Conservation (phyloP, 1,140 invertebrate species). For the Tetraneura akinire region DNA sequence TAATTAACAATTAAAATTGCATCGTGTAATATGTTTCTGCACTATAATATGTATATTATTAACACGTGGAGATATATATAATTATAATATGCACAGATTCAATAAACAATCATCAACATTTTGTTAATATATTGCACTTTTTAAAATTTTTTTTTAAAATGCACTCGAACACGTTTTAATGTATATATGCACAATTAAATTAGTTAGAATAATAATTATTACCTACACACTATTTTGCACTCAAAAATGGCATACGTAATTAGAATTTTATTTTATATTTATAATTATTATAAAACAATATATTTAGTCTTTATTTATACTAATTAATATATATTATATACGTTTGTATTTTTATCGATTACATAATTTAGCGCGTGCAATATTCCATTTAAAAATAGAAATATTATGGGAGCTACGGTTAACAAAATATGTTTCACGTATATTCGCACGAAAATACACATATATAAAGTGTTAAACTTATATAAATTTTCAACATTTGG, state of each 20-base stretch:
- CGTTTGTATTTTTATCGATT: background rate
- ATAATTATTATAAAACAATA: background rate
- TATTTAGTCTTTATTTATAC: background rate
- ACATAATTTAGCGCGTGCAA: no score
- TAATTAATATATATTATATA: background rate
- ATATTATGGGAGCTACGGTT: background rate
- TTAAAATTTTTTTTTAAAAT: slow-evolving; percentile 8
- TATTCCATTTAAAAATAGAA: background rate
- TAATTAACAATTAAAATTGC: background rate
- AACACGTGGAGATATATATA: background rate
- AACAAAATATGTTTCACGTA: background rate
- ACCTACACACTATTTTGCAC: no score
- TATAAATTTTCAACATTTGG: background rate
- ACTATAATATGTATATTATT: background rate
- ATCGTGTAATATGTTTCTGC: background rate
- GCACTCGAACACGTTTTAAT: background rate
- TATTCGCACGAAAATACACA: background rate
- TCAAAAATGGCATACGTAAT: slow-evolving; percentile 7
- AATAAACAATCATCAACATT: background rate
- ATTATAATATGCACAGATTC: background rate
- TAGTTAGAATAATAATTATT: background rate
- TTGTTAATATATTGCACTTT: background rate
- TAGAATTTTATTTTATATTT: background rate
- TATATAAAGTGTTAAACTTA: background rate
- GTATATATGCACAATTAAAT: background rate